These are phyloP conservation scores for Eurystomus gularis DNA, from an alignment of 2,113 vertebrate species.

Conservation along the genomic window DNA sequence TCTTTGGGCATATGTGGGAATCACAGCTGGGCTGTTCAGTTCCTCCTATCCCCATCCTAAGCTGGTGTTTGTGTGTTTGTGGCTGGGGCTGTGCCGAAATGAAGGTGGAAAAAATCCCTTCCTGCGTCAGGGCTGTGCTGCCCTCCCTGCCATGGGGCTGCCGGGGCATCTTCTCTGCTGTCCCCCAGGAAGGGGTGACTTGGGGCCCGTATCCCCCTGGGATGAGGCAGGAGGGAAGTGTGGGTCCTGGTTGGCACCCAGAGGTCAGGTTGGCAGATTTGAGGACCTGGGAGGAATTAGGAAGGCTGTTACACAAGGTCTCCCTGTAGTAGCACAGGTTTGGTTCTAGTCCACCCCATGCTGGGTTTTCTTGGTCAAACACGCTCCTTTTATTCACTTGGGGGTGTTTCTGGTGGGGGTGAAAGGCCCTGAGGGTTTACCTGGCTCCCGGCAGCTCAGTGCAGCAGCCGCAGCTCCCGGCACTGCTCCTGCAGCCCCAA, in stretches of 20 bases:
- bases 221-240: neutral
- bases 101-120: neutral
- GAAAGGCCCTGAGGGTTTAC: neutral
- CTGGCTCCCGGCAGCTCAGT: neutral
- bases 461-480: neutral
- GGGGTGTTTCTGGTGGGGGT: neutral
- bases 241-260: neutral
- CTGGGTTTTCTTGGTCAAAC: neutral
- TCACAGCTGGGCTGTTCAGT: neutral
- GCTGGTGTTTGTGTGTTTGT: neutral
- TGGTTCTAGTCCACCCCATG: neutral
- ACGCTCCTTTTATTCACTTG: neutral
- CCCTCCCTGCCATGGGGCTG: neutral
- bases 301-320: neutral
- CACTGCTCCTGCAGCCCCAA: neutral
- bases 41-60: neutral
- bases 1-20: conserved; percentile 44
- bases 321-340: neutral
- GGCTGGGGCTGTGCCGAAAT: neutral
- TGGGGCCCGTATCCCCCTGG: rapidly evolving
- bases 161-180: neutral
- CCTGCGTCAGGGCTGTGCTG: neutral
- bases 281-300: neutral
- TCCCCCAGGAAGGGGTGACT: neutral
- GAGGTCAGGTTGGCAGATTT: neutral